Evolutionary conservation across 23 tunicate genomes (phyloP), one percentile per base, ranked within the genome.

Genomic region (Botrylloides violaceus): DNA sequence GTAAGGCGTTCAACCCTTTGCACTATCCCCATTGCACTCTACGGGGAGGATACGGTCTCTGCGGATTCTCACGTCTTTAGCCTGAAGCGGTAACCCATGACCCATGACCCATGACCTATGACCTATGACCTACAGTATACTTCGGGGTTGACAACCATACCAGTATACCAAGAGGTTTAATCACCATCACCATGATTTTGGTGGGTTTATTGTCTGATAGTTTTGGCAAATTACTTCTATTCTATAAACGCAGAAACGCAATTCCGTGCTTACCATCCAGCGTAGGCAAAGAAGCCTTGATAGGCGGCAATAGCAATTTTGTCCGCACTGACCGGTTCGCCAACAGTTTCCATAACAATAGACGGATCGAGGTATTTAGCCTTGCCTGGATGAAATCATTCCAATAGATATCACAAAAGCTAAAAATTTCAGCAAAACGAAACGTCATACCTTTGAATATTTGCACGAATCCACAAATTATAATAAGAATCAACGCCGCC

Each of bases 241-340:
- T 43, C 12, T 43, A 43, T 43, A 43, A 15, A 7, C 53, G 53
- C 12, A 7, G 15, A 9, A 43, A 23, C 28, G 30, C 65, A 59
- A 59, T 9, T 12, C 30, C 9, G 22, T 18, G 71, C 82, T 49
- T 65, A 88, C 97, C 97, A 90, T 77, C 97, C 97, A 34, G 97
- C 97, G 66, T 90, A 90, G 6, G 97, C 97, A 61, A 90, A 90
- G 65, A 90, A 90, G 18, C 97, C 97, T 83, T 90, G 97, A 39
- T 90, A 90, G 0, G 97, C 97, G 20, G 97, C 97, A 49, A 83
- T 30, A 3, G 97, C 97, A 7, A 90, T 75, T 76, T 77, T 71
- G 21, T 68, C 81, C 1, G 78, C 84, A 49, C 77, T 73, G 1
- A 77, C 77, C 4, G 32, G 28, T 47, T 49, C 61, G 15, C 77